Evolutionary conservation across 2,888 invertebrate genomes (phyloP).

Genomic region (Amphipyra tragopoginis): DNA sequence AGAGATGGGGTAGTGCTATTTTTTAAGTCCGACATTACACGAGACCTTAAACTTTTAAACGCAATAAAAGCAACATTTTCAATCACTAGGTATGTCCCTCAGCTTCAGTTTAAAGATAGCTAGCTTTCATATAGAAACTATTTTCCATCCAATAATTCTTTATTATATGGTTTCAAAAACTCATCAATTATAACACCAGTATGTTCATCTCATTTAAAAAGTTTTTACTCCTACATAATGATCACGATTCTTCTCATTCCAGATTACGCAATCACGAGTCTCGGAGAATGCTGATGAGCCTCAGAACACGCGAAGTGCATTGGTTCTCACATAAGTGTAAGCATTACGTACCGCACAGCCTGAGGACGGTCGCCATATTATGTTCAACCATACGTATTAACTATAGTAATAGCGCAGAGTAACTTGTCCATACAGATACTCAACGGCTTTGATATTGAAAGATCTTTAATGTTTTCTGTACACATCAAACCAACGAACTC

Average conservation of each 20-base stretch:
- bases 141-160: neutral
- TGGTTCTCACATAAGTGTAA: constrained; percentile 52
- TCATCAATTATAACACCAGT: too few species aligned
- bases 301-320: constrained; percentile 32
- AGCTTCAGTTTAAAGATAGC: too few species aligned
- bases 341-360: constrained; percentile 32
- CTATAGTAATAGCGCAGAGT: constrained; percentile 16
- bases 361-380: constrained; percentile 23
- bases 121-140: neutral
- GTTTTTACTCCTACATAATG: constrained; percentile 2
- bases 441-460: neutral
- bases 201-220: neutral
- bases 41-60: too few species aligned
- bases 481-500: too few species aligned
- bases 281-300: constrained; percentile 87
- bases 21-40: too few species aligned
- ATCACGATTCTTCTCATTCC: constrained; percentile 63
- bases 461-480: constrained; percentile 4
- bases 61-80: too few species aligned
- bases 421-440: constrained; percentile 3
- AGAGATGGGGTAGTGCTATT: too few species aligned
- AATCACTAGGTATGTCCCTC: too few species aligned
- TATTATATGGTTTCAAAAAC: too few species aligned
- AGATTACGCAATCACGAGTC: constrained; percentile 90
- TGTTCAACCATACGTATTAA: constrained; percentile 43